These are phyloP conservation scores for Leptopilina boulardi DNA, from an alignment of 1,140 invertebrate genomes.

Conservation along the genomic window DNA sequence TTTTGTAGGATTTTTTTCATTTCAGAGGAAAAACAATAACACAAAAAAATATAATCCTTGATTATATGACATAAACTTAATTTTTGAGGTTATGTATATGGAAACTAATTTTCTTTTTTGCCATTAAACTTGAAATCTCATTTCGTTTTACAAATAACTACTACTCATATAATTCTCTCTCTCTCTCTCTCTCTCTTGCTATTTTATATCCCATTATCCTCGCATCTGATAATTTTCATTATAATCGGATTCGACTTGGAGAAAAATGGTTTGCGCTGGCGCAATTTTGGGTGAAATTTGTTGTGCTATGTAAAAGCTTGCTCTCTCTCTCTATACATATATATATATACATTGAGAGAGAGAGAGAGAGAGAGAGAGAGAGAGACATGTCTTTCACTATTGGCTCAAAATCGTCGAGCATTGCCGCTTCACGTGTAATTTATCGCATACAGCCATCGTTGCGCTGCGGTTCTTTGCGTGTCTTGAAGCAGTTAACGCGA, in stretches of 20 bases:
- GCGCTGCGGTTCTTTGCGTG: constrained; percentile 8
- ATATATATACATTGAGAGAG: too few species aligned
- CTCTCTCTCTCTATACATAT: too few species aligned
- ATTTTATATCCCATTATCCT: constrained; percentile 26
- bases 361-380: too few species aligned
- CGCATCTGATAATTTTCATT: constrained; percentile 1
- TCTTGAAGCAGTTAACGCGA: constrained; percentile 11
- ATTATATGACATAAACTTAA: not conserved
- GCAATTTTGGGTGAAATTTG: not conserved
- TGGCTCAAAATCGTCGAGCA: constrained; percentile 15
- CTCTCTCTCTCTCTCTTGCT: too few species aligned
- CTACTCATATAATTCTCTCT: not conserved
- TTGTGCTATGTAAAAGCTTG: not conserved
- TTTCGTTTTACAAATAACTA: constrained; percentile 1
- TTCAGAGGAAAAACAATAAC: not conserved
- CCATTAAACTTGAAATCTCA: constrained; percentile 27
- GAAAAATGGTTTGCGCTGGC: constrained; percentile 1
- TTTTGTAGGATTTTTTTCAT: not conserved
- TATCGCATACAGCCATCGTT: constrained; percentile 8
- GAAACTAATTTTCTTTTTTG: not conserved
- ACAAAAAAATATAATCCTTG: not conserved
- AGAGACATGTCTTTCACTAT: too few species aligned
- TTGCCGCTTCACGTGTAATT: constrained; percentile 8
- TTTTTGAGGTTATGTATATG: not conserved
- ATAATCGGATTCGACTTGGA: not conserved